These are phyloP conservation scores for Lerema accius DNA, from an alignment of 1,140 invertebrate genomes.

Conservation along the genomic window DNA sequence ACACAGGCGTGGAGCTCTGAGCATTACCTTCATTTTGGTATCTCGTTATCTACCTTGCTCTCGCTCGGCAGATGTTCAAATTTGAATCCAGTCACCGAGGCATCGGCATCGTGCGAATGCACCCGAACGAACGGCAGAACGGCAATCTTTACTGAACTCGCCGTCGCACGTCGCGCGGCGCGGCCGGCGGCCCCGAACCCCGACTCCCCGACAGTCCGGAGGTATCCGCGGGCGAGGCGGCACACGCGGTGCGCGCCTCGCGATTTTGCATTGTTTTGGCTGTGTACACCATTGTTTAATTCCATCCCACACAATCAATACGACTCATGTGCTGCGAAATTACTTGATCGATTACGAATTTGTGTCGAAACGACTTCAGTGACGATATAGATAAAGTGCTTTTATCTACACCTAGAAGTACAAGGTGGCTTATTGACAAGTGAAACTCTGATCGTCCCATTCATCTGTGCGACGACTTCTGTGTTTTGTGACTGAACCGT, in stretches of 20 bases:
- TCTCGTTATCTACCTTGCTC: conserved; percentile 44
- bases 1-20: conserved; percentile 12
- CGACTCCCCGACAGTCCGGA: conserved; percentile 60
- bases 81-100: conserved; percentile 49
- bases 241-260: conserved; percentile 76
- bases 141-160: conserved; percentile 51
- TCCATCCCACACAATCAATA: conserved; percentile 75
- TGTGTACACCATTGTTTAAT: conserved; percentile 74
- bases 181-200: conserved; percentile 7
- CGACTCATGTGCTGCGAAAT: conserved; percentile 52
- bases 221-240: conserved; percentile 77
- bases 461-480: conserved; percentile 62
- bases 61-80: conserved; percentile 40
- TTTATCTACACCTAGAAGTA: conserved; percentile 53
- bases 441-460: conserved; percentile 73
- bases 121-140: conserved; percentile 63
- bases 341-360: conserved; percentile 43
- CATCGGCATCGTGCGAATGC: conserved; percentile 62
- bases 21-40: conserved; percentile 1
- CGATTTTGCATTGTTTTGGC: conserved; percentile 72
- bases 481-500: conserved; percentile 67
- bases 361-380: conserved; percentile 46
- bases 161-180: conserved; percentile 30
- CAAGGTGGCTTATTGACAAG: conserved; percentile 75
- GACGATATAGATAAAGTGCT: conserved; percentile 51